phyloP scores from a whole-genome alignment of 2,888 invertebrate genomes.

The Metallyticus violacea region DNA sequence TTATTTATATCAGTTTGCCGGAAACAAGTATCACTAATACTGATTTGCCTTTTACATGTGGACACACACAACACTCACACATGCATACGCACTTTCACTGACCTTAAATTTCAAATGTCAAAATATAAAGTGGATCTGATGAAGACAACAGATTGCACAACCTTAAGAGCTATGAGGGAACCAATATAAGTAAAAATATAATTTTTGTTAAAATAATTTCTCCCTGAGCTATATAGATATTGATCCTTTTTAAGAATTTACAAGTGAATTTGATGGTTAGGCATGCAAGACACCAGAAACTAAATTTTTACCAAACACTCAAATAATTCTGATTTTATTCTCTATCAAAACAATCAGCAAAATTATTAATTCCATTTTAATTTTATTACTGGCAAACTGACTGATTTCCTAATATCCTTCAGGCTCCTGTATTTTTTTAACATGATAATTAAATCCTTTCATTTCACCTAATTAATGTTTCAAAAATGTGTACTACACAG shows the following conservation, averaged over 20 bases:
- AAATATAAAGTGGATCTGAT: background rate
- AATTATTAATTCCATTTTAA: background rate
- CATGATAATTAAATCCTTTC: background rate
- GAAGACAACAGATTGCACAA: background rate
- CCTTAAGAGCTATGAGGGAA: background rate
- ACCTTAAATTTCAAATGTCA: background rate
- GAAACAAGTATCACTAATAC: background rate
- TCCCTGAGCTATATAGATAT: background rate
- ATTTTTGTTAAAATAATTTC: background rate
- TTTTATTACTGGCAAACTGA: background rate
- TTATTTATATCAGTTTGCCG: conserved; percentile 6
- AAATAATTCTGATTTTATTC: background rate
- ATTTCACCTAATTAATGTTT: conserved; percentile 5
- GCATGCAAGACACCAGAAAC: background rate
- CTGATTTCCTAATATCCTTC: background rate
- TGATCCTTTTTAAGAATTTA: background rate
- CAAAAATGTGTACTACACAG: conserved; percentile 17
- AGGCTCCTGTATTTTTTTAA: background rate
- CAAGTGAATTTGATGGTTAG: background rate
- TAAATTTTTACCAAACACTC: background rate
- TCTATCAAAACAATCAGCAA: background rate
- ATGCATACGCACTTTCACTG: background rate
- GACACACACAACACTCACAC: background rate
- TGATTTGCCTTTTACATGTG: background rate
- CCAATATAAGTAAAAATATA: background rate